Evolutionary conservation across 35 echinoderm and acorn worm species (phyloP).

Genomic region (Amphiura filiformis): DNA sequence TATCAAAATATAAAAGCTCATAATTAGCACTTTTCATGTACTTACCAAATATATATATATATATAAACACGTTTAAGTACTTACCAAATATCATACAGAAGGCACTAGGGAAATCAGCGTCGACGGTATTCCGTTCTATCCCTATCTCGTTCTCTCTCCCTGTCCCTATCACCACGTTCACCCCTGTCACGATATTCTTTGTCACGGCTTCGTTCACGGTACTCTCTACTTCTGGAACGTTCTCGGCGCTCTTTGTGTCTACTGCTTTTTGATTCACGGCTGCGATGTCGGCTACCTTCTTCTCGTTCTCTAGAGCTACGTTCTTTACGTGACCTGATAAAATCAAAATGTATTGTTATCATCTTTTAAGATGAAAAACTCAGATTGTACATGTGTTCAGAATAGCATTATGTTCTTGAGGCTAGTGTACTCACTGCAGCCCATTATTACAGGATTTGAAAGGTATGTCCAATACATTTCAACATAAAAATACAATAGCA

Average conservation of each 20-base stretch:
- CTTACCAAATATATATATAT: too few relatives aligned
- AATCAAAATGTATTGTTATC: background rate
- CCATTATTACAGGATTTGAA: too few relatives aligned
- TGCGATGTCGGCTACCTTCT: constrained; percentile 56
- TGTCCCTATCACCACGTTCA: constrained; percentile 26
- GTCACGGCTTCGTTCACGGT: constrained; percentile 69
- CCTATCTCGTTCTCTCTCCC: constrained; percentile 80
- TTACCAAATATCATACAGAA: background rate
- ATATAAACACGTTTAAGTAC: too few relatives aligned
- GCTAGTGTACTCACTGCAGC: too few relatives aligned
- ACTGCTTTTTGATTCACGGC: constrained; percentile 47
- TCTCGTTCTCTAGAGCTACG: constrained; percentile 69
- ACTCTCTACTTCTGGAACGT: constrained; percentile 60
- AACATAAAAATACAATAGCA: too few relatives aligned
- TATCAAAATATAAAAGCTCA: too few relatives aligned
- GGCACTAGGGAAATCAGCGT: constrained; percentile 11
- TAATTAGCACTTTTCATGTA: too few relatives aligned
- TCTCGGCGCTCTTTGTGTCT: constrained; percentile 55
- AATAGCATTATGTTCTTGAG: too few relatives aligned
- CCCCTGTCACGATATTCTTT: constrained; percentile 57
- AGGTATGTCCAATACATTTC: too few relatives aligned
- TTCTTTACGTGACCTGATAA: constrained; percentile 60
- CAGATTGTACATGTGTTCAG: too few relatives aligned
- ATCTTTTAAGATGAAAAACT: too few relatives aligned
- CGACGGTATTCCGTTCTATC: constrained; percentile 65